Conservation (phyloP, 53 echinoderm and acorn worm genomes). For the Henricia sp. region DNA sequence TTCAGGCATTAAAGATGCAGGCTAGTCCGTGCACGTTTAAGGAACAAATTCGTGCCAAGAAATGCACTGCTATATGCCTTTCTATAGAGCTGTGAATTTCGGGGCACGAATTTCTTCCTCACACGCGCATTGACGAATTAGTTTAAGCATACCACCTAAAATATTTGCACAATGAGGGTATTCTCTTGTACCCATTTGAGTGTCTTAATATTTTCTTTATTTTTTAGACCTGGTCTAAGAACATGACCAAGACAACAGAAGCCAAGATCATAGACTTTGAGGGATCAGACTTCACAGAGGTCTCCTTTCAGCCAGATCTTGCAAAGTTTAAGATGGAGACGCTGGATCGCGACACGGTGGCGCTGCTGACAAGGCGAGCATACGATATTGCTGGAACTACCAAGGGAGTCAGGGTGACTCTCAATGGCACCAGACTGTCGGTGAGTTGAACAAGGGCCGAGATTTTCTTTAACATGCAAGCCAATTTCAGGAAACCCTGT, state of each 20-base stretch:
- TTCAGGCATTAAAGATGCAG: too few relatives aligned
- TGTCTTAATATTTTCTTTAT: neutral
- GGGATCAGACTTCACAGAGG: constrained; percentile 87
- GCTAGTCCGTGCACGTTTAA: too few relatives aligned
- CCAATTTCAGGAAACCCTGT: too few relatives aligned
- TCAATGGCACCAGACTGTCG: constrained; percentile 85
- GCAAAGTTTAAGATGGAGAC: constrained; percentile 90
- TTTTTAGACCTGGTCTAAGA: constrained; percentile 83
- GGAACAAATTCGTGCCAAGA: too few relatives aligned
- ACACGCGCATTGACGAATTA: too few relatives aligned
- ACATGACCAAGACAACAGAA: constrained; percentile 86
- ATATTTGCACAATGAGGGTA: neutral
- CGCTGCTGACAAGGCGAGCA: constrained; percentile 85
- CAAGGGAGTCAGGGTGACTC: constrained; percentile 87
- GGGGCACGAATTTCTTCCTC: too few relatives aligned
- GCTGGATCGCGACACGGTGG: constrained; percentile 88
- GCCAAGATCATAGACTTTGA: constrained; percentile 74
- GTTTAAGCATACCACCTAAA: too few relatives aligned
- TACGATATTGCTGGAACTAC: constrained; percentile 88
- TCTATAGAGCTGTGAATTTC: too few relatives aligned
- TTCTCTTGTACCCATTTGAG: neutral
- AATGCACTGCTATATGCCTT: too few relatives aligned
- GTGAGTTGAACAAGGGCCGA: constrained; percentile 55
- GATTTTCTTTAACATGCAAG: neutral
- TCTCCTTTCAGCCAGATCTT: constrained; percentile 89